Percentiles rank a stretch among this genome's conserved stretches.
These are phyloP conservation scores for Electrona antarctica DNA, from an alignment of 2,113 vertebrate species.

Conservation along the genomic window DNA sequence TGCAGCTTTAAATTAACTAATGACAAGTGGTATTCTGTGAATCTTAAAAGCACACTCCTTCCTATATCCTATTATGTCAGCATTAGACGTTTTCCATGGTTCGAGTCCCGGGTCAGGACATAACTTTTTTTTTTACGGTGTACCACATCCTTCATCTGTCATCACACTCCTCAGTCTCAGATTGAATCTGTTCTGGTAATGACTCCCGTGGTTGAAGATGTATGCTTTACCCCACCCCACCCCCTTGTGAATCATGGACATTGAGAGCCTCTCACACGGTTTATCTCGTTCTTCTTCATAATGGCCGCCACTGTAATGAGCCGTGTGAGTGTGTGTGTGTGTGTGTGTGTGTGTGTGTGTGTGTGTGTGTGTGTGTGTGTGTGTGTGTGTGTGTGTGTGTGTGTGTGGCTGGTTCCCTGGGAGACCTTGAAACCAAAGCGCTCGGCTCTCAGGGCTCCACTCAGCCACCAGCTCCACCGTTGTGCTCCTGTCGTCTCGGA, in stretches of 20 bases:
- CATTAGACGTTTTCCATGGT: no score
- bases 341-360: slow-evolving; percentile 38
- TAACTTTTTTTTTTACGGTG: no score
- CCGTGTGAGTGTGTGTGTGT: slow-evolving; percentile 35
- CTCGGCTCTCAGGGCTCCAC: slow-evolving; percentile 37
- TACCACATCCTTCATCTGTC: slow-evolving; percentile 23
- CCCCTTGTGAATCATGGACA: slow-evolving; percentile 22
- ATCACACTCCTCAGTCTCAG: slow-evolving; percentile 24
- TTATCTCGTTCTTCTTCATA: slow-evolving; percentile 12
- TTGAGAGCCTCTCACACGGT: slow-evolving; percentile 35
- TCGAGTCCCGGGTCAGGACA: no score
- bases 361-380: slow-evolving; percentile 30
- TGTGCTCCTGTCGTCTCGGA: slow-evolving; percentile 69
- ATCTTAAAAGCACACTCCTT: no score
- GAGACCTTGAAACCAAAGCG: slow-evolving; percentile 60
- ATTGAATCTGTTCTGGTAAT: slow-evolving; percentile 14
- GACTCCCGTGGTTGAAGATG: not conserved
- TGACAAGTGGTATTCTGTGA: no score
- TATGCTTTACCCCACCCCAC: not conserved
- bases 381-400: slow-evolving; percentile 19
- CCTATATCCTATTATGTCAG: no score
- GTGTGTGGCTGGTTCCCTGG: slow-evolving; percentile 40
- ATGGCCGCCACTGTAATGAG: slow-evolving; percentile 54
- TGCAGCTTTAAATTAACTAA: no score
- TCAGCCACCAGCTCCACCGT: slow-evolving; percentile 48